Evolutionary conservation across 2,797 vertebrate species (phyloP).

Genomic region (Macropodus opercularis): DNA sequence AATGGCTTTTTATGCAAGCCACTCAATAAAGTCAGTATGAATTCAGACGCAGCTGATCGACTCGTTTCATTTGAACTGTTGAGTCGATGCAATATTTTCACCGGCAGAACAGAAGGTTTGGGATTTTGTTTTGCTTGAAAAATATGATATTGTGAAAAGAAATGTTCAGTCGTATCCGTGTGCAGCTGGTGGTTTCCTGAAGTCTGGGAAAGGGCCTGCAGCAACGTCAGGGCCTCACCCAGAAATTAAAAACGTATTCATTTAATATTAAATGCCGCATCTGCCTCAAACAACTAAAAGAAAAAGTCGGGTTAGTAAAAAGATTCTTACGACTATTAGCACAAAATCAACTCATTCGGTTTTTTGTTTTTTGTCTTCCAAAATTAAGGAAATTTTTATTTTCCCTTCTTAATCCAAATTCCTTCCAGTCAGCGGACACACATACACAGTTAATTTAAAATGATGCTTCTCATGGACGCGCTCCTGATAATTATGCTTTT

Average conservation of each 20-base stretch:
- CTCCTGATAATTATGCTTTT: too few species aligned
- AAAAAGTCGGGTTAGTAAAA: neutral
- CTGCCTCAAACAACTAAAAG: neutral
- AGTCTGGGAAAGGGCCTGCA: conserved; percentile 33
- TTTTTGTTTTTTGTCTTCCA: too few species aligned
- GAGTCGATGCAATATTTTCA: conserved; percentile 47
- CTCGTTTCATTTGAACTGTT: conserved; percentile 70
- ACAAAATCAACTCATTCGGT: too few species aligned
- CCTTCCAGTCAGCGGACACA: neutral
- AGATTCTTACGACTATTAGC: too few species aligned
- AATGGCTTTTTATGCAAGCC: conserved; percentile 87
- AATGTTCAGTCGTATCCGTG: neutral
- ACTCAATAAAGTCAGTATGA: conserved; percentile 85
- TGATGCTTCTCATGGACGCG: too few species aligned
- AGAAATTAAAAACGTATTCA: neutral
- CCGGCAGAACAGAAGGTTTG: neutral
- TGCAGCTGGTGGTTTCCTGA: conserved; percentile 2
- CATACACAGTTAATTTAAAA: too few species aligned
- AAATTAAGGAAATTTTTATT: too few species aligned
- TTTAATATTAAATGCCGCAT: neutral
- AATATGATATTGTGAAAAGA: neutral
- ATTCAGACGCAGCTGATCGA: conserved; percentile 75
- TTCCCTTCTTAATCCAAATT: conserved; percentile 10
- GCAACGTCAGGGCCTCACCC: conserved; percentile 25
- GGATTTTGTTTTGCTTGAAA: neutral